Conservation (phyloP, 2,888 invertebrate genomes). For the Acleris sparsana region DNA sequence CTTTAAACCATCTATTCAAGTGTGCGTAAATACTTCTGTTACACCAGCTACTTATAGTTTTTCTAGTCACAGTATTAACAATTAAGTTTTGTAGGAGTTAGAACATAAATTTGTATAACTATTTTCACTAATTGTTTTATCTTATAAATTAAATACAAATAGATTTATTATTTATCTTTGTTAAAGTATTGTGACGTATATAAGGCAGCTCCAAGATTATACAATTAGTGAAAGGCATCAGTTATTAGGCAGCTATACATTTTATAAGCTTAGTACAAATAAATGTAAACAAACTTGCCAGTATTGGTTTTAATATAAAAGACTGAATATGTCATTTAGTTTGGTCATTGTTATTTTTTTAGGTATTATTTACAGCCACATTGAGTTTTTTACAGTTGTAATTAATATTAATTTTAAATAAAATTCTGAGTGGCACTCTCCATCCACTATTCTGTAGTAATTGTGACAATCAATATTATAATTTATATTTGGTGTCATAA, state of each 20-base stretch:
- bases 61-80: conserved; percentile 82
- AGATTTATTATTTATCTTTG: conserved; percentile 12
- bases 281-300: conserved; percentile 82
- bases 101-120: conserved; percentile 39
- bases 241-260: conserved; percentile 59
- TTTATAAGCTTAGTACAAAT: conserved; percentile 80
- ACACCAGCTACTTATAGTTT: conserved; percentile 82
- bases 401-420: too few species aligned
- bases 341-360: conserved; percentile 69
- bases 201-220: conserved; percentile 31
- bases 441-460: too few species aligned
- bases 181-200: conserved; percentile 1
- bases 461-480: too few species aligned
- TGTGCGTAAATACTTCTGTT: conserved; percentile 80
- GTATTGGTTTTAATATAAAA: conserved; percentile 82
- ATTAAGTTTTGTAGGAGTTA: conserved; percentile 53
- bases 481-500: too few species aligned
- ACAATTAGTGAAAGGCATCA: conserved; percentile 72
- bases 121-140: conserved; percentile 66
- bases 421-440: too few species aligned
- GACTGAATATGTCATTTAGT: conserved; percentile 80
- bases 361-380: conserved; percentile 47
- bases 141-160: conserved; percentile 21
- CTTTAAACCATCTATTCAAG: conserved; percentile 80
- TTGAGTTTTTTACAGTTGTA: too few species aligned